Base-by-base conservation (phyloP, 2,888 invertebrate genomes). In the Napeogenes inachia region DNA sequence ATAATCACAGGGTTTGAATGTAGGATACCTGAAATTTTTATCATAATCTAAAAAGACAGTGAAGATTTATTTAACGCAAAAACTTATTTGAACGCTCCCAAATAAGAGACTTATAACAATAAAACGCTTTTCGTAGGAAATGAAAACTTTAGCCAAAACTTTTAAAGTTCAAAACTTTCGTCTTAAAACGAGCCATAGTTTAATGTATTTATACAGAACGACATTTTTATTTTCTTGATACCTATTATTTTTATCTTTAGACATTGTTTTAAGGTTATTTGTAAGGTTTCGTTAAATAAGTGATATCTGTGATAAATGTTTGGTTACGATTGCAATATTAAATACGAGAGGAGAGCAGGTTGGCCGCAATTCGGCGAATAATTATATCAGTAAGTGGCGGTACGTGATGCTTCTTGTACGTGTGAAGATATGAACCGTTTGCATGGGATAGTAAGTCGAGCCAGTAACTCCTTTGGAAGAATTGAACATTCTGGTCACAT, bases 321-420 rank as follows among this genome's bases (percentile, higher is more conserved):
- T 6, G 42, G 12, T 42, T 42, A 12, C 42, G 10, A 42, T 42
- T 42, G 42, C 10, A 42, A 42, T 42, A 42, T 42, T 42, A 42
- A 42, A 42, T 42, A 42, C 10, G 8, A 42, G 42, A 42, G 42
- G 42, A 10, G 8, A 50, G 10, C 30, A 30, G 61, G 61, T 35
- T 35, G 35, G 35, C 12, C 54, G 45, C 45, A 13, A 10, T 56
- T 35, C 59, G 56, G 59, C 62, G 63, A 65, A 85, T 85, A 85
- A 85, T 87, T 86, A 85, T 84, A 85, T 83, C 78, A 75, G 64
- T 84, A 85, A 84, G 83, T 80, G 78, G 69, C 68, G 64, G 67
- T 75, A 82, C 85, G 85, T 85, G 85, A 78, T 73, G 70, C 65
- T 60, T 56, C 61, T 69, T 68, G 35, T 35, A 80, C 84, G 84